Base-by-base conservation (phyloP, 2,888 invertebrate genomes). In the Dryobotodes eremita region DNA sequence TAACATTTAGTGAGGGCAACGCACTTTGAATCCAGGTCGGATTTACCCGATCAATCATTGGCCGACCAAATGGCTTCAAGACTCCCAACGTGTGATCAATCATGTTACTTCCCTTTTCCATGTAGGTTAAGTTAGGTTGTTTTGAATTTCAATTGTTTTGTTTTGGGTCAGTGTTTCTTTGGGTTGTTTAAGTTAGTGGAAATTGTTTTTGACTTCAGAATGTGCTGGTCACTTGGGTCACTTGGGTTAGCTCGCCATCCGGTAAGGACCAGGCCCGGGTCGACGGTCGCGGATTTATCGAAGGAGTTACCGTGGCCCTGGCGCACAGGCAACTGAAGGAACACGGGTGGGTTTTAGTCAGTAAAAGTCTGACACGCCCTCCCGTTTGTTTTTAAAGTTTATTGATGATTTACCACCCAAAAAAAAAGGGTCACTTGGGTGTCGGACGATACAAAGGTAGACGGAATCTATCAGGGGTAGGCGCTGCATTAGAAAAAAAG, bases 41-140 rank as follows among this genome's bases (percentile, higher is more conserved):
- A 71, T 77, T 84, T 78, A 55, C 82, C 75, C 90, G 87, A 93
- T 92, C 92, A 91, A 93, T 93, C 93, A 92, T 75, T 76, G 75
- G 84, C 87, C 77, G 71, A 84, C 84, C 87, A 84, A 90, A 89
- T 82, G 70, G 85, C 79, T 83, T 78, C 36, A 73, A 85, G 72
- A 79, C 70, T 80, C 77, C 79, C 83, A 71, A 59, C 86, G 74
- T 79, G 87, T 84, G 82, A 92, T 92, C 92, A 88, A 92, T 92
- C 93, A 93, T 89, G 80, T 86, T 74, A 83, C 80, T 77, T 85
- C 85, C 82, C 75, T 82, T 79, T 83, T 71, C 42, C 36, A 86
- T 77, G 81, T 86, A 84, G 84, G 88, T 86, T 89, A 87, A 87
- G 81, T 84, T 26, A 81, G 73, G 57, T 69, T 68, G 53, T 86